phyloP scores from a whole-genome alignment of 1,140 invertebrate genomes.

The Papilio dardanus region DNA sequence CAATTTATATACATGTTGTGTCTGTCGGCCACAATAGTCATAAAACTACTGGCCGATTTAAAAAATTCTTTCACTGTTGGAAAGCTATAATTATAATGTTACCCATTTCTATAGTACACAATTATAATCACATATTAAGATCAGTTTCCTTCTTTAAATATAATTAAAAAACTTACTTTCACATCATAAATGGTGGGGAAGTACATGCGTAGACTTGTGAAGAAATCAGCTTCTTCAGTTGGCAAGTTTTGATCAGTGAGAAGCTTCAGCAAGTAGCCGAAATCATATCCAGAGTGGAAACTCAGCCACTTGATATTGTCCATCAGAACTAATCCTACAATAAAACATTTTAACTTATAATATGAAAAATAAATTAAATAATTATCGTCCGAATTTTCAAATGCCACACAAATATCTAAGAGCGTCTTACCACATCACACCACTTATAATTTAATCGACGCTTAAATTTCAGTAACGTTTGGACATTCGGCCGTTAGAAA shows the following conservation, averaged over 20 bases:
- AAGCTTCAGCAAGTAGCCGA: slow-evolving; percentile 97
- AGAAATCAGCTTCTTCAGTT: slow-evolving; percentile 96
- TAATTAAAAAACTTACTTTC: slow-evolving; percentile 84
- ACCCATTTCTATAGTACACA: neutral
- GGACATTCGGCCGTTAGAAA: too few relatives aligned
- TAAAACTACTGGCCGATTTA: too few relatives aligned
- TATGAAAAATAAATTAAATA: too few relatives aligned
- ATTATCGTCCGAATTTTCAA: too few relatives aligned
- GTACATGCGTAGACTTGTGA: slow-evolving; percentile 95
- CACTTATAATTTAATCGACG: too few relatives aligned
- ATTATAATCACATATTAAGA: neutral
- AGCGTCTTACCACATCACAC: too few relatives aligned
- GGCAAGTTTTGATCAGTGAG: slow-evolving; percentile 95
- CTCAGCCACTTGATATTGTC: slow-evolving; percentile 99
- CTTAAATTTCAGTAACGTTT: too few relatives aligned
- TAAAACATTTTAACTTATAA: neutral
- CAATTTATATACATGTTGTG: too few relatives aligned
- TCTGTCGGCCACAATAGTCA: too few relatives aligned
- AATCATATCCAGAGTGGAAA: slow-evolving; percentile 99
- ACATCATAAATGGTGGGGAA: slow-evolving; percentile 99
- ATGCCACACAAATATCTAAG: too few relatives aligned
- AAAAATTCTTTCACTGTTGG: too few relatives aligned
- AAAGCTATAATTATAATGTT: neutral
- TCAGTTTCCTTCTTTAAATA: neutral
- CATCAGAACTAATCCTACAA: slow-evolving; percentile 92